Percentiles rank a stretch among this genome's conserved stretches.
phyloP scores from a whole-genome alignment of 2,888 invertebrate genomes.

The Cephonodes hylas region DNA sequence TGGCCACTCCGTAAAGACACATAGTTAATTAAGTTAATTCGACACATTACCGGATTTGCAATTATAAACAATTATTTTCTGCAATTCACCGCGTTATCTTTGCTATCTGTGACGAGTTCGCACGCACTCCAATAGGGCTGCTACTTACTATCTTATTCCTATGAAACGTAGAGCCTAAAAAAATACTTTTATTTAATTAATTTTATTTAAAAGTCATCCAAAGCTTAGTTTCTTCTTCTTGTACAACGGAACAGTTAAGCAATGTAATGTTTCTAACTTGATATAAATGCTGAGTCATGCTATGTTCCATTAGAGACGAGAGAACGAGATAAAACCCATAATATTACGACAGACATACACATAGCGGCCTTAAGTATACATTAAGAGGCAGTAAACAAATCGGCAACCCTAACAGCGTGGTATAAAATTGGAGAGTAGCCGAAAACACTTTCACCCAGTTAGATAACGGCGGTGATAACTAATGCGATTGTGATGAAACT shows the following conservation, averaged over 20 bases:
- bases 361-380: no score
- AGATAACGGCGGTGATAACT: conserved; percentile 31
- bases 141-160: neutral
- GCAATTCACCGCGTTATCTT: conserved; percentile 18
- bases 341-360: no score
- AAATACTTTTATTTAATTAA: no score
- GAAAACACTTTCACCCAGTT: conserved; percentile 39
- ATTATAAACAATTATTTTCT: neutral
- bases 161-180: no score
- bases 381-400: conserved; percentile 5
- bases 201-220: no score
- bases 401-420: conserved; percentile 26
- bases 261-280: no score
- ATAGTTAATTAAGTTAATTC: neutral
- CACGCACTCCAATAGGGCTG: conserved; percentile 23
- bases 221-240: no score
- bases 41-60: conserved; percentile 3
- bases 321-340: no score
- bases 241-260: no score
- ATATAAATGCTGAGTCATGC: no score
- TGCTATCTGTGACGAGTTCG: conserved; percentile 26
- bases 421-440: conserved; percentile 37
- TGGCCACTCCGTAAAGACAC: neutral
- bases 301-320: no score
- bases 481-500: conserved; percentile 12